Base-by-base conservation (phyloP, 2,113 vertebrate genomes). In the Notiomystis cincta region DNA sequence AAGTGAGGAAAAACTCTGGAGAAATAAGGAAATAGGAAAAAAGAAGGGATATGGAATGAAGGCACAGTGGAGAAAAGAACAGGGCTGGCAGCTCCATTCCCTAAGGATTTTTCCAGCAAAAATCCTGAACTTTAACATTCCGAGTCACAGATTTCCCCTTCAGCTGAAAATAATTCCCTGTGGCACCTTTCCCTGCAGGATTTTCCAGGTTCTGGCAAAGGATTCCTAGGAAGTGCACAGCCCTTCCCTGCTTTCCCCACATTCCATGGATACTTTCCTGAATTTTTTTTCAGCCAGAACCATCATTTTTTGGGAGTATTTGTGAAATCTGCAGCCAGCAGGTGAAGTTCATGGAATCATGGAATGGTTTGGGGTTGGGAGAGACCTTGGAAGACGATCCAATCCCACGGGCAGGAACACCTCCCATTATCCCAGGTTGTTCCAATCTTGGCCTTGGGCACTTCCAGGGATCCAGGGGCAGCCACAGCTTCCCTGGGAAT, bases 1-100 rank as follows among this genome's bases (percentile, higher is more conserved):
- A 42, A 61, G 25, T 1, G 8, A 66, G 51, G 56, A 65, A 71
- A 30, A 76, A 47, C 22, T 31, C 24, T 6, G 60, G n/a, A 40
- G 5, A 48, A 65, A 56, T 2, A 40, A 16, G 24, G 35, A 57
- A 48, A 40, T 13, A 10, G 15, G 30, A 15, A 73, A 81, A 73
- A 62, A 37, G 5, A 15, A 10, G 60, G 20, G 48, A n/a, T 24
- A 6, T 2, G 50, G 20, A n/a, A 48, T 7, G 30, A 56, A n/a
- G 28, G 1, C 17, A 27, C 0, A 14, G 18, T 0, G 2, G n/a
- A 47, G 23, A 47, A 65, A 23, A 15, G 7, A 65, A 47, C 0
- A 0, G 1, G 7, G 40, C 40, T 13, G 67, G 38, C 33, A 72
- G 66, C 35, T n/a, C 23, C 31, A 5, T 9, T 73, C 28, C 48